Evolutionary conservation across 2,113 vertebrate species (phyloP).

Genomic region (Ciconia stormi): DNA sequence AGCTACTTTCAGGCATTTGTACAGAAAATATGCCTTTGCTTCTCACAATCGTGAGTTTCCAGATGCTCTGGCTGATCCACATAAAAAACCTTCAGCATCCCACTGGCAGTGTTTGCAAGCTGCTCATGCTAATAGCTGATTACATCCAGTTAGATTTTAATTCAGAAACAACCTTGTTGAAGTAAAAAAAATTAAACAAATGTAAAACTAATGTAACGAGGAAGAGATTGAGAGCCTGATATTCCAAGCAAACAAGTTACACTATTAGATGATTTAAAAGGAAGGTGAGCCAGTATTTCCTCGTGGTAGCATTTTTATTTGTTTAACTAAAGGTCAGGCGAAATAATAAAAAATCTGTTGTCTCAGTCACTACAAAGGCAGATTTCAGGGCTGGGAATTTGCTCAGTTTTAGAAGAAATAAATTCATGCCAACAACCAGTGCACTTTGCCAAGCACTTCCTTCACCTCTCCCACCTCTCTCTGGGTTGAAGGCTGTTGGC

Average conservation of each 20-base stretch:
- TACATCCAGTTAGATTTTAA: neutral
- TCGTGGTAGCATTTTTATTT: neutral
- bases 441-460: neutral
- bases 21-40: neutral
- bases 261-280: neutral
- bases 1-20: neutral
- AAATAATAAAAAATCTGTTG: slow-evolving; percentile 4
- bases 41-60: neutral
- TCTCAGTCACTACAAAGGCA: neutral
- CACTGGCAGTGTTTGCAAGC: neutral
- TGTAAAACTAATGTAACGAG: neutral
- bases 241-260: neutral
- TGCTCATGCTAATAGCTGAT: neutral
- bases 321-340: slow-evolving; percentile 28
- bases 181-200: neutral
- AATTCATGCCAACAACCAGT: neutral
- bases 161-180: neutral
- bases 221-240: neutral
- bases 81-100: neutral
- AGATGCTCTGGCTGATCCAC: neutral
- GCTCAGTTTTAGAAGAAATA: neutral
- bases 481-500: neutral
- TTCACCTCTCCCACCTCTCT: neutral
- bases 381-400: neutral
- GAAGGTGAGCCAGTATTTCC: neutral